A percentile compares a stretch with the other conserved stretches of the same genome.
Conservation (phyloP, 2,888 invertebrate genomes). For the Aporophyla nigra region DNA sequence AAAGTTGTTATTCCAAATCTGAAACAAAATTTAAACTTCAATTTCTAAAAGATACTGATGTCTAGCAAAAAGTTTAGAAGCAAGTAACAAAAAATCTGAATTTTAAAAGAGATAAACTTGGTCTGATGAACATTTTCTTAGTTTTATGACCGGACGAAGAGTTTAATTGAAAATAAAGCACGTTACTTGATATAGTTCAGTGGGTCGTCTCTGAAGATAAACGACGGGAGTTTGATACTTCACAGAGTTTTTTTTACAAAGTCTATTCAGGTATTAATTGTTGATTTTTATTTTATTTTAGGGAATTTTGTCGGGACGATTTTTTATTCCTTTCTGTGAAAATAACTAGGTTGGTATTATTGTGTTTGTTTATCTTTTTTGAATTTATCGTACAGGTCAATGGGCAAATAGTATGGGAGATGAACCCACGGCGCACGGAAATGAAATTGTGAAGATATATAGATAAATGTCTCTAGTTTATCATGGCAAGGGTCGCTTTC, state of each 20-base stretch:
- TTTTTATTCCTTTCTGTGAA: not conserved
- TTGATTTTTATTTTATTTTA: not conserved
- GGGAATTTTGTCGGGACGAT: not conserved
- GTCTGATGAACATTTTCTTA: constrained; percentile 15
- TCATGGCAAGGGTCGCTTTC: no score
- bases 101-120: constrained; percentile 14
- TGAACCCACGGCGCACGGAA: no score
- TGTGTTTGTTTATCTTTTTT: no score
- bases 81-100: constrained; percentile 13
- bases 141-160: constrained; percentile 14
- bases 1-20: not conserved
- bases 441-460: no score
- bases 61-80: not conserved
- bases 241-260: not conserved
- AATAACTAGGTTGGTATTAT: no score
- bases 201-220: constrained; percentile 22
- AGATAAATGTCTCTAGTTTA: no score
- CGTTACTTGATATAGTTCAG: constrained; percentile 25
- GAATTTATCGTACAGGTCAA: no score
- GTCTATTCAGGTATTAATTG: constrained; percentile 1
- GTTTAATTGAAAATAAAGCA: constrained; percentile 50
- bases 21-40: not conserved
- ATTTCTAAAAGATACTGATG: constrained; percentile 4
- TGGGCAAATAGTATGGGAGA: no score
- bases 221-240: not conserved